Evolutionary conservation across 2,888 invertebrate species (phyloP), one percentile per base, ranked within the genome.

Genomic region (Crepidodera aurea): DNA sequence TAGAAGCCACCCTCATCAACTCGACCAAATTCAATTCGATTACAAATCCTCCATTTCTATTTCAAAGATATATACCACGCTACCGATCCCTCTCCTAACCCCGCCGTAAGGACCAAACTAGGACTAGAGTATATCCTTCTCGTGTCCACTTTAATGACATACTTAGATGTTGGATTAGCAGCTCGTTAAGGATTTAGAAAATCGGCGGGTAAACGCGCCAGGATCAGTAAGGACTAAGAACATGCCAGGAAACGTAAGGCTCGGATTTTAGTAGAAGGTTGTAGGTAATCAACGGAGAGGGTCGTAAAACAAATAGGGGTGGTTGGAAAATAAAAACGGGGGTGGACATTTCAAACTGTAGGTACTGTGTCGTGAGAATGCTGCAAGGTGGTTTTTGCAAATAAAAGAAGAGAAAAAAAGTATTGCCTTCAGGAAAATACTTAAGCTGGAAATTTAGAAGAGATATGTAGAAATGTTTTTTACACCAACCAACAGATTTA

Each of bases 151-250:
- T 56, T 67, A 70, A 70, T 67, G 67, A 70, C 61, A 66, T 64
- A 67, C 48, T 57, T 57, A 72, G 73, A 71, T 68, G 69, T 70
- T 55, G 60, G 77, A 77, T 78, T 76, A 77, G 71, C 69, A 70
- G 74, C 73, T 78, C 77, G 77, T 77, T 78, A 77, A 76, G 76
- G 78, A 77, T 78, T 77, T 72, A 70, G 75, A 73, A 74, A 76
- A 78, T 77, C 77, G 77, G 71, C 74, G 71, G 71, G 75, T 78
- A 78, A 78, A 77, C 76, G 74, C 75, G 71, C 68, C 68, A 69
- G 77, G 78, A 78, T 78, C 77, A 77, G 69, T 68, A 69, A 67
- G 75, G 77, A 76, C 75, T 57, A 57, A 57, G 39, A 39, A 57
- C 27, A 57, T 57, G 57, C 48, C 57, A 16, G 48, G 57, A 27